phyloP scores from a whole-genome alignment of 1,140 invertebrate genomes.

The Drosophila ogumai region DNA sequence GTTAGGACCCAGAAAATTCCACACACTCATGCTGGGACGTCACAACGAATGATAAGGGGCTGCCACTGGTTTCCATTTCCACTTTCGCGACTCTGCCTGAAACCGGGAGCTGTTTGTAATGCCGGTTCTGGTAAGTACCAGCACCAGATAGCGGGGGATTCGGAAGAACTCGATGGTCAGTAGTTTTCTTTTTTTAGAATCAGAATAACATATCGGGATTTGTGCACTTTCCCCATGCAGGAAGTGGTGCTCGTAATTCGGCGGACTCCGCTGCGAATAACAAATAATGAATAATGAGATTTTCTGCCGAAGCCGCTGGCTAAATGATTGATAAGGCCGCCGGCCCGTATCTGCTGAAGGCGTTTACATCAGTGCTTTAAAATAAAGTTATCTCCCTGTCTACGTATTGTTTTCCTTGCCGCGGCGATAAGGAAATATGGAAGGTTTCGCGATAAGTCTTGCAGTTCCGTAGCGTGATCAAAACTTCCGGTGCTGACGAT shows the following conservation, averaged over 20 bases:
- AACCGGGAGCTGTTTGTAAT: neutral
- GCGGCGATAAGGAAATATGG: slow-evolving; percentile 24
- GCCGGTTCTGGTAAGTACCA: neutral
- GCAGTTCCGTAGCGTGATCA: slow-evolving; percentile 54
- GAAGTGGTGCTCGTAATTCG: slow-evolving; percentile 29
- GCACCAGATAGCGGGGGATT: slow-evolving; percentile 2
- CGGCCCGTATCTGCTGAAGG: slow-evolving; percentile 19
- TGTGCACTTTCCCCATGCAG: slow-evolving; percentile 11
- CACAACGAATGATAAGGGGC: slow-evolving; percentile 14
- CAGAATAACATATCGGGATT: neutral
- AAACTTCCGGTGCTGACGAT: slow-evolving; percentile 55
- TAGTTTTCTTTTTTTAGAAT: slow-evolving; percentile 8
- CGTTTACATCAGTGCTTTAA: slow-evolving; percentile 73
- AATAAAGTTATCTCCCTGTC: slow-evolving; percentile 55
- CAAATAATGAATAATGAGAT: slow-evolving; percentile 65
- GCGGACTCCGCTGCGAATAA: slow-evolving; percentile 13
- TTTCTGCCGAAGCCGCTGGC: slow-evolving; percentile 45
- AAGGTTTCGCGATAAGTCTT: slow-evolving; percentile 50
- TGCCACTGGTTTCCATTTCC: neutral
- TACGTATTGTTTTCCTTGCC: slow-evolving; percentile 32
- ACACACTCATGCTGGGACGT: slow-evolving; percentile 19
- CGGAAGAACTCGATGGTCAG: slow-evolving; percentile 3
- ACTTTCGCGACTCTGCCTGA: neutral
- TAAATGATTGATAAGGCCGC: slow-evolving; percentile 8
- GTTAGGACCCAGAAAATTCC: neutral